These are phyloP conservation scores for Brachynemurus nebulosus DNA, from an alignment of 2,888 invertebrate species.

Conservation along the genomic window DNA sequence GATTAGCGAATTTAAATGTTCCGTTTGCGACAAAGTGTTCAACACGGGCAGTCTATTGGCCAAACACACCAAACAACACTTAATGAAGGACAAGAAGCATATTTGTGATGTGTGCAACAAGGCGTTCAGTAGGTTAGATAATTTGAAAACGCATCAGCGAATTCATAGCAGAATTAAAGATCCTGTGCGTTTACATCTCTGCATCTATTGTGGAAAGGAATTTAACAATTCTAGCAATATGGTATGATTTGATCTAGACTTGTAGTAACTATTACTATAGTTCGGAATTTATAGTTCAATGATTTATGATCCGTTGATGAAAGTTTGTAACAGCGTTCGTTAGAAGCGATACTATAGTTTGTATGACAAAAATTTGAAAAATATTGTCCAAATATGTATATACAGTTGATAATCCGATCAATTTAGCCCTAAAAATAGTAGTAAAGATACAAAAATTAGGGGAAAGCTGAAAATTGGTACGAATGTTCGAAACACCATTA, in stretches of 20 bases:
- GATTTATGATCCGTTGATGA: background rate
- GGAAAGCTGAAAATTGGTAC: no score
- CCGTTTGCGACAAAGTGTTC: slow-evolving; percentile 30
- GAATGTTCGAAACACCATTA: no score
- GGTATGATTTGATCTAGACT: slow-evolving; percentile 22
- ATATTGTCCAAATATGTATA: no score
- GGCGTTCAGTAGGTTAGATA: slow-evolving; percentile 40
- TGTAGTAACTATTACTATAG: background rate
- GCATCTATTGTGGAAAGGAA: slow-evolving; percentile 33
- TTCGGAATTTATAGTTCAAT: background rate
- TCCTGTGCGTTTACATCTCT: slow-evolving; percentile 29
- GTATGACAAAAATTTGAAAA: no score
- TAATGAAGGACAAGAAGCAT: slow-evolving; percentile 31
- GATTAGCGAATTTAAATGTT: slow-evolving; percentile 25
- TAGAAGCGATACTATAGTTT: no score
- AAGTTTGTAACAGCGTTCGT: no score
- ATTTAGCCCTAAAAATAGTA: no score
- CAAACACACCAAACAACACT: slow-evolving; percentile 48
- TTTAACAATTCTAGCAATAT: slow-evolving; percentile 35
- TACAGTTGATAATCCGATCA: no score
- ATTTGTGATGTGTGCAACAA: slow-evolving; percentile 49
- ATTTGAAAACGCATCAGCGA: slow-evolving; percentile 30
- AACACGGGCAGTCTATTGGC: slow-evolving; percentile 43
- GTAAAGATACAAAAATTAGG: no score
- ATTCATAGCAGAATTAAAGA: slow-evolving; percentile 31